A percentile compares a stretch with the other conserved stretches of the same genome.
Evolutionary conservation across 2,888 invertebrate genomes (phyloP).

Genomic region (Luffia ferchaultella): DNA sequence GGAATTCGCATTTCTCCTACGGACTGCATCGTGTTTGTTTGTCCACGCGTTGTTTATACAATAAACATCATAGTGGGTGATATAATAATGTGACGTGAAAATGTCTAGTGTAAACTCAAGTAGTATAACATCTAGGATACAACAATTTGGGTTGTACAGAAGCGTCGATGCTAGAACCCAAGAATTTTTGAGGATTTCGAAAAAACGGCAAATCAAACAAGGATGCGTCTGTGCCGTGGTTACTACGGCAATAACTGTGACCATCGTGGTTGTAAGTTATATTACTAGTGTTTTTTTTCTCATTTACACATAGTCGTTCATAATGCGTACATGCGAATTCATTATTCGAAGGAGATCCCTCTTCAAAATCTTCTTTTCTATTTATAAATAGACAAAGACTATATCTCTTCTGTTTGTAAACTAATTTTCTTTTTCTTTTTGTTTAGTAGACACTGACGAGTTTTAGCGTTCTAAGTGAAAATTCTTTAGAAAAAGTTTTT

Average conservation of each 20-base stretch:
- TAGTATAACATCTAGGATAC: slow-evolving; percentile 28
- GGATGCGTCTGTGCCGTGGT: slow-evolving; percentile 54
- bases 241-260: slow-evolving; percentile 49
- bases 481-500: no score
- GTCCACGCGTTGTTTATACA: neutral
- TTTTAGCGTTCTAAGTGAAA: no score
- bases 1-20: slow-evolving; percentile 30
- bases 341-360: no score
- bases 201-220: slow-evolving; percentile 43
- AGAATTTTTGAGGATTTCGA: slow-evolving; percentile 47
- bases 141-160: slow-evolving; percentile 49
- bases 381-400: no score
- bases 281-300: neutral
- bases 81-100: neutral
- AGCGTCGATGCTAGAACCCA: slow-evolving; percentile 49
- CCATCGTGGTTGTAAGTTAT: slow-evolving; percentile 50
- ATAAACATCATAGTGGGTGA: no score
- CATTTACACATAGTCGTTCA: no score
- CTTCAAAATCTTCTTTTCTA: no score
- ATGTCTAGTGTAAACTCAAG: slow-evolving; percentile 49
- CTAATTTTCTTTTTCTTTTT: no score
- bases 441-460: no score
- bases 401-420: no score
- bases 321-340: no score
- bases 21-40: neutral